Evolutionary conservation across 53 echinoderm and acorn worm genomes (phyloP).

Genomic region (Mesocentrotus franciscanus): DNA sequence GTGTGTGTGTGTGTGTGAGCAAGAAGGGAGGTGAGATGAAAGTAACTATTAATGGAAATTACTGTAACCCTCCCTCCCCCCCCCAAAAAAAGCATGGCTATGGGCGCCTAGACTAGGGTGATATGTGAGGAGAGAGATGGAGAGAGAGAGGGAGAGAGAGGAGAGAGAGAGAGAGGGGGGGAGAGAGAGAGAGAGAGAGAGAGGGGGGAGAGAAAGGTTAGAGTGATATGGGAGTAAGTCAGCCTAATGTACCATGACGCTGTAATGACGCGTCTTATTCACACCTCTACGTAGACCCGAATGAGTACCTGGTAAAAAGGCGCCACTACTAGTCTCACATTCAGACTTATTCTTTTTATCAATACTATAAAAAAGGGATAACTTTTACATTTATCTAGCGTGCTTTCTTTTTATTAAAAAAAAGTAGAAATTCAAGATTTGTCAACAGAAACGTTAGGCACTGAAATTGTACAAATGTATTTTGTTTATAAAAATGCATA

Average conservation of each 20-base stretch:
- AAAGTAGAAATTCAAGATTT: neutral
- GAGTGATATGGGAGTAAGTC: conserved; percentile 45
- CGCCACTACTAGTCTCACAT: conserved; percentile 29
- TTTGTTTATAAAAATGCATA: neutral
- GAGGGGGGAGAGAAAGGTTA: neutral
- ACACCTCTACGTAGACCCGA: conserved; percentile 45
- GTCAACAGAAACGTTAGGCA: neutral
- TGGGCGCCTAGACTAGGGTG: neutral
- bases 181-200: neutral
- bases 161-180: neutral
- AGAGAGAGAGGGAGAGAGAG: neutral
- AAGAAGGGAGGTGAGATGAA: no score
- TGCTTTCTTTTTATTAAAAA: neutral
- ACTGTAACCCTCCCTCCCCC: no score
- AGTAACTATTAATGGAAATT: neutral
- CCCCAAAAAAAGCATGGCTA: no score
- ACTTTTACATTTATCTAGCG: neutral
- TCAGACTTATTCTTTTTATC: neutral
- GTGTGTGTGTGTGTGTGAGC: no score
- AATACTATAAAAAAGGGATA: neutral
- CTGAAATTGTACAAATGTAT: neutral
- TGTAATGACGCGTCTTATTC: conserved; percentile 60
- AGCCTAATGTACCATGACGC: conserved; percentile 58
- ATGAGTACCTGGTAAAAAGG: conserved; percentile 45
- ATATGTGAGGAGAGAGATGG: neutral